phyloP scores from a whole-genome alignment of 2,888 invertebrate genomes.

The Fragum sueziense region DNA sequence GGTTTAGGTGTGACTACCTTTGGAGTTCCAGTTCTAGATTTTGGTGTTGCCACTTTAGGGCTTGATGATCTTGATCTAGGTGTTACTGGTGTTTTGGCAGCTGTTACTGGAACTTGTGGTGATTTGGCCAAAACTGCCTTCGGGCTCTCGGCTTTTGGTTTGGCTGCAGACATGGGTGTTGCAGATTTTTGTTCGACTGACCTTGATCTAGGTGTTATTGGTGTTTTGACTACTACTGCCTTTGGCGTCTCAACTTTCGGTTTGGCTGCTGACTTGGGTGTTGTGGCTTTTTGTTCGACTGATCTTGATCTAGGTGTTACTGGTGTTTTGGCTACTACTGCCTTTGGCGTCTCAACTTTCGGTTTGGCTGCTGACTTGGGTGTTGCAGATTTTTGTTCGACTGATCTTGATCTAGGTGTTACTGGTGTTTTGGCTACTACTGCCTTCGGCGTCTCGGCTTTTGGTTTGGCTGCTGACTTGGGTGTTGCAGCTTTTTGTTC shows the following conservation, averaged over 20 bases:
- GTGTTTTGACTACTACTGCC: constrained; percentile 24
- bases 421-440: constrained; percentile 43
- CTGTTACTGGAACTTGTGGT: constrained; percentile 13
- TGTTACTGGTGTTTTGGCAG: constrained; percentile 17
- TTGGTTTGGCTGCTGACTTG: constrained; percentile 40
- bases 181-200: constrained; percentile 12
- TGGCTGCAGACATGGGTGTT: constrained; percentile 16
- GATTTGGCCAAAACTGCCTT: not conserved
- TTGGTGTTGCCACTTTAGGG: not conserved
- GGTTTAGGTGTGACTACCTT: constrained; percentile 7
- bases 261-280: constrained; percentile 33
- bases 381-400: constrained; percentile 20
- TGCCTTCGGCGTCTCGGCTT: constrained; percentile 39
- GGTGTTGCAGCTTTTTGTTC: constrained; percentile 33
- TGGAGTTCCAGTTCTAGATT: too few species aligned
- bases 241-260: constrained; percentile 14
- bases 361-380: constrained; percentile 41
- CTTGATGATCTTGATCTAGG: not conserved
- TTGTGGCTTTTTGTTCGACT: constrained; percentile 19
- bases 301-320: constrained; percentile 14
- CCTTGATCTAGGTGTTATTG: constrained; percentile 3
- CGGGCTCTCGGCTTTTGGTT: constrained; percentile 29
- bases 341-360: constrained; percentile 44
- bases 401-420: constrained; percentile 16
- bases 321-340: constrained; percentile 42